phyloP scores from a whole-genome alignment of 2,888 invertebrate genomes.

The Bimastos eiseni region DNA sequence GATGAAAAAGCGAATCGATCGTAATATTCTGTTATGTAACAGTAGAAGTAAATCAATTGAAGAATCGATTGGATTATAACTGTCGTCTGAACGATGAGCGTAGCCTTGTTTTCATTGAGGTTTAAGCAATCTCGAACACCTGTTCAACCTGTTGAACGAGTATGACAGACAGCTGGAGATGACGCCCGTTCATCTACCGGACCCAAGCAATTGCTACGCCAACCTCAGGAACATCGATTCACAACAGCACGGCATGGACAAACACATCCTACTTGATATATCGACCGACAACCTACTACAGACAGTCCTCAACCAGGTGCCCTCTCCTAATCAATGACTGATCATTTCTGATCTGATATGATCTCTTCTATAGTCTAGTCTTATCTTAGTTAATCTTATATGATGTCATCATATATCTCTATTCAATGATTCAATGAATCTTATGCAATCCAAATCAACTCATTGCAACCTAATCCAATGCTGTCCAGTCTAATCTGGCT shows the following conservation, averaged over 20 bases:
- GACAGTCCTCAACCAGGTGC: not conserved
- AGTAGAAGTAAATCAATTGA: not conserved
- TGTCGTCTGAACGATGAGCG: not conserved
- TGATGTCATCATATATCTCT: not conserved
- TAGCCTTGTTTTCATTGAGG: not conserved
- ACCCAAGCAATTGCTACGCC: not conserved
- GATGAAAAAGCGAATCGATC: not conserved
- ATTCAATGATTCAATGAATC: not conserved
- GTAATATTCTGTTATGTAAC: not conserved
- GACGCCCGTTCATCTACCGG: not conserved
- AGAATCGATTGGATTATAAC: not conserved
- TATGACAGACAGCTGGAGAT: not conserved
- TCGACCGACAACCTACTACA: not conserved
- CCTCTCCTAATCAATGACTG: not conserved
- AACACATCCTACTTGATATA: conserved; percentile 15
- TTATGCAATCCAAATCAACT: too few relatives aligned
- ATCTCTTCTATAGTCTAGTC: not conserved
- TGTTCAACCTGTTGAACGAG: conserved; percentile 7
- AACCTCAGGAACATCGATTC: not conserved
- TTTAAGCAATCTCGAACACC: not conserved
- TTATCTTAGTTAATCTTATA: not conserved
- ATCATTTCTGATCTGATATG: not conserved
- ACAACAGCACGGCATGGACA: not conserved
- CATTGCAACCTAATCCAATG: not conserved
- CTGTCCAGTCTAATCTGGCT: not conserved